phyloP scores from a whole-genome alignment of 1,140 invertebrate genomes.

The Solenopsis invicta region DNA sequence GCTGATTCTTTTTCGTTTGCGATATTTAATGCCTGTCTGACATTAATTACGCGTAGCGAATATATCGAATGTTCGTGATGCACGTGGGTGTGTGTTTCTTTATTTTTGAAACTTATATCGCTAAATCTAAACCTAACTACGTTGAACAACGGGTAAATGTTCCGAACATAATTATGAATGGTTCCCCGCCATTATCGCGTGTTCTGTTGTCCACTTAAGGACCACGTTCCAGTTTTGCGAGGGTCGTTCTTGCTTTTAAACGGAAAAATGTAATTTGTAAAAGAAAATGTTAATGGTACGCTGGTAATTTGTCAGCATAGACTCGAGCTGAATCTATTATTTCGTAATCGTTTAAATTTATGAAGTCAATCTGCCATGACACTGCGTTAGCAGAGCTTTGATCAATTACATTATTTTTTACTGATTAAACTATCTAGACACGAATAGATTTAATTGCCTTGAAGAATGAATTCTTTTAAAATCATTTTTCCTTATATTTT shows the following conservation, averaged over 20 bases:
- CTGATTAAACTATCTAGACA: background rate
- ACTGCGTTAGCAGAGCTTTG: background rate
- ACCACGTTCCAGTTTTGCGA: background rate
- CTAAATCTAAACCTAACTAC: slow-evolving; percentile 37
- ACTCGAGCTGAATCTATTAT: background rate
- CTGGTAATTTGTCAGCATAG: background rate
- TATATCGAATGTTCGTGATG: slow-evolving; percentile 32
- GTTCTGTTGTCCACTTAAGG: background rate
- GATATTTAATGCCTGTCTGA: slow-evolving; percentile 13
- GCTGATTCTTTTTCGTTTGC: slow-evolving; percentile 28
- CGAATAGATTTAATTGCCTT: background rate
- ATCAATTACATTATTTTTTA: no score
- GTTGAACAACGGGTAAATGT: background rate
- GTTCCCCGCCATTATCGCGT: background rate
- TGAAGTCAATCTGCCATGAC: background rate
- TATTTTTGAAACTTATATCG: slow-evolving; percentile 11
- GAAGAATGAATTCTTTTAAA: background rate
- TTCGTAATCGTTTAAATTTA: background rate
- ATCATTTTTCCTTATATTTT: background rate
- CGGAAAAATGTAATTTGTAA: background rate
- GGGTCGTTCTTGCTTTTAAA: background rate
- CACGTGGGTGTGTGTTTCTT: background rate
- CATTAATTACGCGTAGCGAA: slow-evolving; percentile 41
- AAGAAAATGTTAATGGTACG: background rate
- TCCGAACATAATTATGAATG: slow-evolving; percentile 6